phyloP scores from a whole-genome alignment of 2,113 vertebrate species.

The Sylvilagus bachmani region DNA sequence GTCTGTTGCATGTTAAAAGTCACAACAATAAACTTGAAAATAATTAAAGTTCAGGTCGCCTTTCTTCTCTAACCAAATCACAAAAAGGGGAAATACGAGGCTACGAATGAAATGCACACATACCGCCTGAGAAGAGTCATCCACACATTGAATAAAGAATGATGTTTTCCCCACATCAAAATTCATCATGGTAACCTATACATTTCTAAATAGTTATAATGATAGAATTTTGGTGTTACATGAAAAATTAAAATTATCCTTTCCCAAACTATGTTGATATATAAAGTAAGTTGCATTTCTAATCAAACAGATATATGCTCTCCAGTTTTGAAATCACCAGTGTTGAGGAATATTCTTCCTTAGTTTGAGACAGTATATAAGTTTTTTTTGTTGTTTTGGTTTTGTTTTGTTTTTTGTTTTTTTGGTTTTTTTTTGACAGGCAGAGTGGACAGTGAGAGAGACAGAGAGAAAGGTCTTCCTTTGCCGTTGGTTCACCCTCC shows the following conservation, averaged over 20 bases:
- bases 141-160: constrained; percentile 27
- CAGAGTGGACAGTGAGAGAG: no score
- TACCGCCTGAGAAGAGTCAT: background rate
- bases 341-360: no score
- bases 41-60: constrained; percentile 56
- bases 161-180: constrained; percentile 21
- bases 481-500: no score
- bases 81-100: background rate
- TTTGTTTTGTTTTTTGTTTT: no score
- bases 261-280: constrained; percentile 2
- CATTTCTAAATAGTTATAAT: background rate
- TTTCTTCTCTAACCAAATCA: constrained; percentile 36
- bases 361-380: background rate
- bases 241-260: constrained; percentile 31
- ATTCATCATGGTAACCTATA: constrained; percentile 2
- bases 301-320: background rate
- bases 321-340: background rate
- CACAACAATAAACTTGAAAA: constrained; percentile 27
- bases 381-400: no score
- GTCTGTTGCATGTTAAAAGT: constrained; percentile 39
- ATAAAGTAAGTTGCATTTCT: background rate
- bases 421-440: no score
- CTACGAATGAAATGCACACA: background rate
- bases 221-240: background rate
- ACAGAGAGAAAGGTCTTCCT: no score